Conservation (phyloP, 2,888 invertebrate genomes). For the Bibio marci region DNA sequence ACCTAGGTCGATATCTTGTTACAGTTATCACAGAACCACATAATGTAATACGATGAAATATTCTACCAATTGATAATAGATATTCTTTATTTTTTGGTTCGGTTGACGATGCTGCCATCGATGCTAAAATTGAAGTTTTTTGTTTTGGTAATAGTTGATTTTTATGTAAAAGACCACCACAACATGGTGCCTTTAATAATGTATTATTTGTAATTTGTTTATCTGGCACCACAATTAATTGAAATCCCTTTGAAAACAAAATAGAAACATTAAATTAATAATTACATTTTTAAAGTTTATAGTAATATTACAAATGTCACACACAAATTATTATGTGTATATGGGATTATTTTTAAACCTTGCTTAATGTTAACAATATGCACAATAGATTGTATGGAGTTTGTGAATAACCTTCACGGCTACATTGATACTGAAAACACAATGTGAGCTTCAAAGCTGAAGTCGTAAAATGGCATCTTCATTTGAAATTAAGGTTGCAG, state of each 20-base stretch:
- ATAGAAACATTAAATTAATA: background rate
- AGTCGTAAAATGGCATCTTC: too few relatives aligned
- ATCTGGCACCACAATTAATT: slow-evolving; percentile 49
- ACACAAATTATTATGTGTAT: too few relatives aligned
- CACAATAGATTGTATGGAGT: too few relatives aligned
- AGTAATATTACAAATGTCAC: too few relatives aligned
- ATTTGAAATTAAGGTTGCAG: too few relatives aligned
- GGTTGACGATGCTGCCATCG: slow-evolving; percentile 26
- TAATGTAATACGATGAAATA: slow-evolving; percentile 82
- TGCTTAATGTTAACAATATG: too few relatives aligned
- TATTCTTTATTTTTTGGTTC: slow-evolving; percentile 48
- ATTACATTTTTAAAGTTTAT: too few relatives aligned
- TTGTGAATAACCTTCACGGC: too few relatives aligned
- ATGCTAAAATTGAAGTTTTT: slow-evolving; percentile 2
- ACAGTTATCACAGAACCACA: slow-evolving; percentile 83
- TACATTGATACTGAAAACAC: too few relatives aligned
- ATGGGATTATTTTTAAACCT: too few relatives aligned
- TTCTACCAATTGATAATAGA: slow-evolving; percentile 79
- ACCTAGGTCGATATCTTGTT: slow-evolving; percentile 87
- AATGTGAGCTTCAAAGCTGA: too few relatives aligned
- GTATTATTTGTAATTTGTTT: slow-evolving; percentile 14
- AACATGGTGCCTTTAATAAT: slow-evolving; percentile 14
- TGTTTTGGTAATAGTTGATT: slow-evolving; percentile 20
- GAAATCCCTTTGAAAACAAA: slow-evolving; percentile 49
- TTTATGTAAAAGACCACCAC: slow-evolving; percentile 23